Base-by-base conservation (phyloP, 2,888 invertebrate genomes). In the Lasioglossum vierecki region DNA sequence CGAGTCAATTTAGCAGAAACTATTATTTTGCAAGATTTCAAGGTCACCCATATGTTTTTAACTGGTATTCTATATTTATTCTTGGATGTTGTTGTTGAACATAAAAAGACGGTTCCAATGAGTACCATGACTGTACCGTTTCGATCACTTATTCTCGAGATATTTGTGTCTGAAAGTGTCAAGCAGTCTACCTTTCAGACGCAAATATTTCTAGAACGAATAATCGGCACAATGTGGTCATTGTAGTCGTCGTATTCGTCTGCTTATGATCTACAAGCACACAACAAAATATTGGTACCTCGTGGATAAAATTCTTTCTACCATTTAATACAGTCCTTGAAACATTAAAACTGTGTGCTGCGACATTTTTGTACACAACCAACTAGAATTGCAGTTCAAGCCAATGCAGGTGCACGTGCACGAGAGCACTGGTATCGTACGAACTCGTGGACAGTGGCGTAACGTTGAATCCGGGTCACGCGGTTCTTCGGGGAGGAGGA, bases 361-460 rank as follows among this genome's bases (percentile, higher is more conserved):
- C 2, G 49, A 18, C 6, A 0, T 22, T 9, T 53, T 22, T 53
- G 22, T n/a, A 22, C 1, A 9, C 9, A 9, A 3, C 3, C 22
- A 8, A 9, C 53, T 53, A 53, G 22, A n/a, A 22, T 53, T 53
- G 53, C 53, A 53, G 22, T 53, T 22, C 13, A 22, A 57, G 74
- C 30, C 44, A 15, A 15, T 63, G 30, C 15, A 63, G 60, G 60
- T 63, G 60, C 60, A 30, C 79, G 44, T 30, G 60, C 30, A 46
- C 79, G 53, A 49, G 30, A 6, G 35, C 30, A 13, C 6, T 30
- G 30, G 30, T 66, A 75, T 78, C 78, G 66, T 41, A 82, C 81
- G 68, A 63, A 84, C 78, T 82, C 73, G 53, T 71, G 39, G n/a
- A 75, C 88, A 87, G 79, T 88, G 88, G 88, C 88, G 88, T 87